Evolutionary conservation across 2,113 vertebrate species (phyloP).

Genomic region (Thymallus thymallus): DNA sequence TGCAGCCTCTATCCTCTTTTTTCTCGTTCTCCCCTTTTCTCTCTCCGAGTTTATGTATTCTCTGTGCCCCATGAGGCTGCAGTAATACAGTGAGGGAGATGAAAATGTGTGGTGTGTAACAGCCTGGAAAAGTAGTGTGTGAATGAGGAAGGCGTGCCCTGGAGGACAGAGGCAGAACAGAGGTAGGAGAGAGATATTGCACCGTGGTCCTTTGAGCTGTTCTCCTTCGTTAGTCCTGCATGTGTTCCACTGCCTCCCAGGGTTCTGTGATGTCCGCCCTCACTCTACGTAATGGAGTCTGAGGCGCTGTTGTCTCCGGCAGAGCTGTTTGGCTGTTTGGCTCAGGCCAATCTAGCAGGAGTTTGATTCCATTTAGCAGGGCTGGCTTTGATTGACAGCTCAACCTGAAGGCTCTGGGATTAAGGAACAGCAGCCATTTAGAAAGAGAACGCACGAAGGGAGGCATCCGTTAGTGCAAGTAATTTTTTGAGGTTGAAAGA

Average conservation of each 20-base stretch:
- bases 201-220: not conserved
- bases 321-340: slow-evolving; percentile 16
- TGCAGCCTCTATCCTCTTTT: not conserved
- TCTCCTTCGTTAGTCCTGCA: not conserved
- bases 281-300: slow-evolving; percentile 25
- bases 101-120: slow-evolving; percentile 3
- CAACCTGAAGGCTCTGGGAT: not conserved
- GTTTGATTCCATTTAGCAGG: slow-evolving; percentile 43
- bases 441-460: slow-evolving; percentile 13
- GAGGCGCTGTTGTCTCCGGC: slow-evolving; percentile 19
- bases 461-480: not conserved
- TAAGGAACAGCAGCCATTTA: not conserved
- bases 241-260: not conserved
- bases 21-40: not conserved
- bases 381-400: slow-evolving; percentile 48
- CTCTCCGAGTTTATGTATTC: not conserved
- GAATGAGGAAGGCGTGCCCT: not conserved
- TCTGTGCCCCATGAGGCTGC: slow-evolving; percentile 3
- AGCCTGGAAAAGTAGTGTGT: slow-evolving; percentile 8
- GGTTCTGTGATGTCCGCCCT: not conserved
- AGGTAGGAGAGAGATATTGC: not conserved
- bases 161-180: slow-evolving; percentile 8
- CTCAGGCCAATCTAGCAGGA: slow-evolving; percentile 19
- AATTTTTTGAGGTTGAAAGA: not conserved
- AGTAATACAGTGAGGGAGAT: not conserved